Conservation (phyloP, 30 jellyfish, hydroid and myxozoan genomes). For the Aurelia sp. region DNA sequence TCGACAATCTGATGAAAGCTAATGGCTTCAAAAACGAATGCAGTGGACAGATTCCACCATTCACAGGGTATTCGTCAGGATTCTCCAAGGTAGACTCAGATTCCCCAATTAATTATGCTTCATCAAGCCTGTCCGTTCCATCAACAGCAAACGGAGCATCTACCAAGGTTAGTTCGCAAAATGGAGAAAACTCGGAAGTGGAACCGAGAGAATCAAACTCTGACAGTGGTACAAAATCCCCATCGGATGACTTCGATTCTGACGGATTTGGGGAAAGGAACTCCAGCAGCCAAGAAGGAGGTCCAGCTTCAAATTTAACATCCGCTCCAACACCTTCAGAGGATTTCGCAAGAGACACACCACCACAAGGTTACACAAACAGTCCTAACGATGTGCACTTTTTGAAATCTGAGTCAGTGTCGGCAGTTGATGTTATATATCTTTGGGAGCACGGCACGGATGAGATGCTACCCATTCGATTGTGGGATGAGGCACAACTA, state of each 20-base stretch:
- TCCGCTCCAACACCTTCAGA: not conserved
- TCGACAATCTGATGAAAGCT: not conserved
- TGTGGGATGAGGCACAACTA: constrained; percentile 69
- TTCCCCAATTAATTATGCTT: too few species aligned
- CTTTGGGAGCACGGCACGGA: constrained; percentile 92
- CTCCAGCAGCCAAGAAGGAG: constrained; percentile 31
- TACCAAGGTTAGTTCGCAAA: constrained; percentile 22
- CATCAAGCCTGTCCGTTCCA: too few species aligned
- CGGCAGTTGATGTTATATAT: constrained; percentile 79
- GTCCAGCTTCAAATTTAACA: constrained; percentile 20
- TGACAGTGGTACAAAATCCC: constrained; percentile 41
- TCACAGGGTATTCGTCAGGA: too few species aligned
- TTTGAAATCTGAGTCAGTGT: constrained; percentile 36
- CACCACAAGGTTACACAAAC: too few species aligned
- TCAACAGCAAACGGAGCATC: too few species aligned
- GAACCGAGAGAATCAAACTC: constrained; percentile 43
- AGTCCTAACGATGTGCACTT: too few species aligned
- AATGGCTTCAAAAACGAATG: too few species aligned
- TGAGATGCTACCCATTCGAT: constrained; percentile 82
- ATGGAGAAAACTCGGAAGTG: constrained; percentile 22
- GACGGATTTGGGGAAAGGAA: constrained; percentile 25
- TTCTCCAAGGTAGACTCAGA: too few species aligned
- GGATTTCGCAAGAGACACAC: too few species aligned
- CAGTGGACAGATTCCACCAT: too few species aligned
- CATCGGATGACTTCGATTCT: constrained; percentile 31